Percentiles rank a stretch among this genome's conserved stretches.
Evolutionary conservation across 1,140 invertebrate species (phyloP).

Genomic region (Daktulosphaira vitifoliae): DNA sequence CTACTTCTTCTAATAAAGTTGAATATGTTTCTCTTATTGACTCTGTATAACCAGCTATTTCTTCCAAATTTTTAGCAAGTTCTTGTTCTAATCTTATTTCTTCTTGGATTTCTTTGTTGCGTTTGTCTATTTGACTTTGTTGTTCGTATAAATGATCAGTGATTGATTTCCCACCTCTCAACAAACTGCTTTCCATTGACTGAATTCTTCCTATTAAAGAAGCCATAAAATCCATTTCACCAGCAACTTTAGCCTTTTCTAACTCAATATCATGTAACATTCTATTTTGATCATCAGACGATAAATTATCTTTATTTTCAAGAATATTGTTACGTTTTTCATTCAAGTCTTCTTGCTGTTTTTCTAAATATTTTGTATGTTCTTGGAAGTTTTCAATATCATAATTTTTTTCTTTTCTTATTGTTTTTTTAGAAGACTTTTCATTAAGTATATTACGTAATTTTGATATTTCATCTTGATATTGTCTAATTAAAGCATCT

Average conservation of each 20-base stretch:
- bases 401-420: constrained; percentile 29
- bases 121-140: constrained; percentile 70
- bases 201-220: constrained; percentile 49
- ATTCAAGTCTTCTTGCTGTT: constrained; percentile 44
- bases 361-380: constrained; percentile 43
- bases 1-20: constrained; percentile 83
- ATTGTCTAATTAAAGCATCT: constrained; percentile 77
- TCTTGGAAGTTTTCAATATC: constrained; percentile 29
- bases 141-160: constrained; percentile 86
- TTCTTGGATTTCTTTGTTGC: constrained; percentile 71
- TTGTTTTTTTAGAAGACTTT: constrained; percentile 33
- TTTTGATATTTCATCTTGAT: constrained; percentile 68
- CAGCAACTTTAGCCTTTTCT: constrained; percentile 50
- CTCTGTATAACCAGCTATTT: constrained; percentile 77
- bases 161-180: constrained; percentile 77
- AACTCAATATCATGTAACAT: constrained; percentile 51
- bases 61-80: constrained; percentile 76
- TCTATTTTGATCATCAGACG: constrained; percentile 47
- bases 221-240: constrained; percentile 50
- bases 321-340: constrained; percentile 35
- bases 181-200: constrained; percentile 76
- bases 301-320: constrained; percentile 35
- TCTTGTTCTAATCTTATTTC: constrained; percentile 65
- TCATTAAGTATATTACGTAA: constrained; percentile 24
- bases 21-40: constrained; percentile 77